phyloP scores from a whole-genome alignment of 2,888 invertebrate genomes.

The Alviniconcha strummeri region DNA sequence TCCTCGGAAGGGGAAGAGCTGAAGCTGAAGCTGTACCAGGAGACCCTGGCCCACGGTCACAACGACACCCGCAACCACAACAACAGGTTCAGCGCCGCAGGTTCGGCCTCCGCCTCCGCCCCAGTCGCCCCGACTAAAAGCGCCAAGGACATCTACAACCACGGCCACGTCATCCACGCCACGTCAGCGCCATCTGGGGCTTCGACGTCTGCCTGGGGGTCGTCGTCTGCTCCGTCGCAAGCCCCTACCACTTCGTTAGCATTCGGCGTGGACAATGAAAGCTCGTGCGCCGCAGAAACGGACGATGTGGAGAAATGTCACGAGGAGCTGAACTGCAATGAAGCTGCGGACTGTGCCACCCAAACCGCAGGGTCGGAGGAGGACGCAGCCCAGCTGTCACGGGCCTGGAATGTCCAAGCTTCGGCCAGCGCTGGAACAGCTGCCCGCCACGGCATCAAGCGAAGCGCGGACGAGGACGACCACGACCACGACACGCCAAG shows the following conservation, averaged over 20 bases:
- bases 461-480: not conserved
- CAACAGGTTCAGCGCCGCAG: not conserved
- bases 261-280: not conserved
- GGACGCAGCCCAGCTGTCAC: too few relatives aligned
- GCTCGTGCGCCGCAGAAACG: not conserved
- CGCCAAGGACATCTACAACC: conserved; percentile 7
- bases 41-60: not conserved
- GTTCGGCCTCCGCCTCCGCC: not conserved
- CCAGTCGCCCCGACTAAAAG: not conserved
- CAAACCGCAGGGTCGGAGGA: not conserved
- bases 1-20: conserved; percentile 7
- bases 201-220: not conserved
- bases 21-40: not conserved
- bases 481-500: not conserved
- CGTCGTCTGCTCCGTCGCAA: not conserved
- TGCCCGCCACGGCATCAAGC: not conserved
- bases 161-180: not conserved
- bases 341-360: not conserved
- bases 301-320: conserved; percentile 9
- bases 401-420: too few relatives aligned
- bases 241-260: not conserved
- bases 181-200: too few relatives aligned
- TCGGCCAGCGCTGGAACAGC: too few relatives aligned
- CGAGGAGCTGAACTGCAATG: not conserved
- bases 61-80: not conserved